phyloP scores from a whole-genome alignment of 2,113 vertebrate genomes.

The Poecile atricapillus region DNA sequence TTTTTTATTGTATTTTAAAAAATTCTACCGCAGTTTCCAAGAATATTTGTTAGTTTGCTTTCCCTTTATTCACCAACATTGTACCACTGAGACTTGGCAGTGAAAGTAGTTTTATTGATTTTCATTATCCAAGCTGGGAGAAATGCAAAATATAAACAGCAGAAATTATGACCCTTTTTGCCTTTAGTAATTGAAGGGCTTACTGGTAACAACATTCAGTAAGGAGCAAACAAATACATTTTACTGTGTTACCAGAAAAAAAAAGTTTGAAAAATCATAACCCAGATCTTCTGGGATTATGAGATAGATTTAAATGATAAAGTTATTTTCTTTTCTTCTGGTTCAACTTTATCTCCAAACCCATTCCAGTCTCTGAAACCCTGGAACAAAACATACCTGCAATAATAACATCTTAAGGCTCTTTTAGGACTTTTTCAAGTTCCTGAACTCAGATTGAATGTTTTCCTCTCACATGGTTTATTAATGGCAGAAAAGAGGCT shows the following conservation, averaged over 20 bases:
- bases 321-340: not conserved
- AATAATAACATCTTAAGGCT: not conserved
- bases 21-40: not conserved
- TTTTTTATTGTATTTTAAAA: not conserved
- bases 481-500: not conserved
- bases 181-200: conserved; percentile 46
- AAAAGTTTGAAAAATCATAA: conserved; percentile 11
- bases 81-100: conserved; percentile 43
- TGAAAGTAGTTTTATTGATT: conserved; percentile 64
- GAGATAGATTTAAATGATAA: not conserved
- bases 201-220: conserved; percentile 40
- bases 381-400: not conserved
- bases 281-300: not conserved
- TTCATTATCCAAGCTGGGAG: conserved; percentile 48
- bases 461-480: not conserved
- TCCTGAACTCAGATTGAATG: not conserved
- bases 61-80: conserved; percentile 21
- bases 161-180: conserved; percentile 58
- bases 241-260: conserved; percentile 5
- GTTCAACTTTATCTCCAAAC: not conserved
- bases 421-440: not conserved
- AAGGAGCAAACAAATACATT: conserved; percentile 23
- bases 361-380: not conserved
- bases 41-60: conserved; percentile 30
- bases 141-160: conserved; percentile 60